Evolutionary conservation across 2,113 vertebrate species (phyloP), one percentile per base, ranked within the genome.

Genomic region (Cavia aperea): DNA sequence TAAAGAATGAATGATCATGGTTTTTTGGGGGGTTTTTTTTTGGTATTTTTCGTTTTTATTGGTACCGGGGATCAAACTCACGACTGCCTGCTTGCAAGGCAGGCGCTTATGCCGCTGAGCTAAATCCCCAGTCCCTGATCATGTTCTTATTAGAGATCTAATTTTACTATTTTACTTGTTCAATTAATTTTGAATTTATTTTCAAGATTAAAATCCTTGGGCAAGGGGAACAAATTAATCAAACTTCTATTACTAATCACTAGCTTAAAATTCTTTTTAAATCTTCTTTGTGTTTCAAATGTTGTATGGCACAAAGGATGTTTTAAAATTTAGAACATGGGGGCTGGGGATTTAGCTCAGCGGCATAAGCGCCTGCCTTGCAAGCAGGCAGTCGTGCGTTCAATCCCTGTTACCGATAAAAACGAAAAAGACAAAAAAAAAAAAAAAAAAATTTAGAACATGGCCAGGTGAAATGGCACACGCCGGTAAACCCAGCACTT

Each of bases 121-220:
- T 39, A 39, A 39, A 39, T 39, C 39, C 39, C 39, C 39, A 39
- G 39, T 39, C 39, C 39, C 39, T 39, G 14, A 33, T 60, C n/a
- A n/a, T 1, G 9, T 62, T 92, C 82, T 87, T 86, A 68, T 18
- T 24, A 66, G n/a, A 70, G 62, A 66, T 54, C 63, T 85, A 58
- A 14, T 14, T 62, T 92, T 70, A 24, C 51, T 16, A 5, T 88
- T 84, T 79, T 72, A 36, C 60, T 88, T 63, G 62, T 63, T 63
- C 62, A 63, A 24, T 63, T 63, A 24, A 26, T 66, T 26, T 68
- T 75, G 29, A 39, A 16, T 62, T 1, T 85, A 93, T 63, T 88
- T 95, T 75, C 66, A 58, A 90, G 60, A 62, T 51, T 51, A 81
- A 91, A 81, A 94, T 87, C 12, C n/a, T 78, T 82, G 49, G 10